Percentiles rank a stretch among this genome's conserved stretches.
These are phyloP conservation scores for Cheumatopsyche charites DNA, from an alignment of 1,140 invertebrate genomes.

Conservation along the genomic window DNA sequence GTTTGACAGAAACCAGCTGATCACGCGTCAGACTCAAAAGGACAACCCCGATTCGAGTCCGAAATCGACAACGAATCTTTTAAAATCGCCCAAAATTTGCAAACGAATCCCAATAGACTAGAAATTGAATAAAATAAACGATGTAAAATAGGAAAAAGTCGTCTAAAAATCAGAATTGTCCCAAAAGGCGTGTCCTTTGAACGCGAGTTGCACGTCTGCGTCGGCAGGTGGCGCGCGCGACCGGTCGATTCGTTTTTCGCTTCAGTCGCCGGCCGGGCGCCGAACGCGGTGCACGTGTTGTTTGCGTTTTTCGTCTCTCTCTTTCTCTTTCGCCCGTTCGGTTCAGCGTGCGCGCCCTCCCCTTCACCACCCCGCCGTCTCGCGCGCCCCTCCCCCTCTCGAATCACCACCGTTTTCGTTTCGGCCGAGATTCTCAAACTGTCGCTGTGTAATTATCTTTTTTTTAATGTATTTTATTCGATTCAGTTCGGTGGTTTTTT, in stretches of 20 bases:
- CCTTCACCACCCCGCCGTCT: not conserved
- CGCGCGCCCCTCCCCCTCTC: not conserved
- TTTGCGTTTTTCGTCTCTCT: not conserved
- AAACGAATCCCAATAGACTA: too few species aligned
- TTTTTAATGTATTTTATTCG: not conserved
- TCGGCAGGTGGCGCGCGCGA: not conserved
- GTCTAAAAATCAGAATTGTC: too few species aligned
- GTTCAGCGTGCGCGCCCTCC: not conserved
- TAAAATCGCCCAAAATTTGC: too few species aligned
- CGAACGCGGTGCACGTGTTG: not conserved
- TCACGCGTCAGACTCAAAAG: too few species aligned
- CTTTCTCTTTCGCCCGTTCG: too few species aligned
- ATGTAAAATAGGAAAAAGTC: too few species aligned
- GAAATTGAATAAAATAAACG: too few species aligned
- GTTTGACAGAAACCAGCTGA: too few species aligned
- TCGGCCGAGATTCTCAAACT: not conserved
- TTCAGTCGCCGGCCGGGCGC: slow-evolving; percentile 13
- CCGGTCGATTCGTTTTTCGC: not conserved
- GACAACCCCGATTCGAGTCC: too few species aligned
- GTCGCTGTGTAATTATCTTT: not conserved
- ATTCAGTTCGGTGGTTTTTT: not conserved
- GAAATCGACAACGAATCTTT: too few species aligned
- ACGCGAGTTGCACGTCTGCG: not conserved
- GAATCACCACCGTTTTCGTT: not conserved
- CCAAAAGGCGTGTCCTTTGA: too few species aligned